Evolutionary conservation across 2,797 vertebrate species (phyloP), one percentile per base, ranked within the genome.

Genomic region (Potorous gilbertii): DNA sequence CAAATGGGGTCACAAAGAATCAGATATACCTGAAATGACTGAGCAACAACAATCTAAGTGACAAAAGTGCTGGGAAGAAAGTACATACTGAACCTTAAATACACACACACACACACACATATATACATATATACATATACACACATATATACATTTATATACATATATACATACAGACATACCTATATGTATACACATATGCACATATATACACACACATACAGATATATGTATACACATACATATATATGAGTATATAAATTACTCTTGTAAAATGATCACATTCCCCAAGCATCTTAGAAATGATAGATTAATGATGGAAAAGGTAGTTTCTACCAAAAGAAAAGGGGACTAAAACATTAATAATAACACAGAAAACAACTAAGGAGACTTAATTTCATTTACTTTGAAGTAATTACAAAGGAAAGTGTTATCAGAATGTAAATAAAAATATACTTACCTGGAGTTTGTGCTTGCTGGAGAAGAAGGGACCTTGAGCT

Each of bases 401-500:
- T 93, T 94, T 96, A 91, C 3, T 81, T 54, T 1, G 92, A 81
- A 46, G 34, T 55, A 90, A 94, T 96, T 91, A 94, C 21, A 96
- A 92, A 62, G 50, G 92, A 94, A 96, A 52, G 4, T 50, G 40
- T 18, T 92, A 91, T 56, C 29, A 93, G 54, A 95, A 94, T 91
- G 1, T 50, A 96, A 94, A 81, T 55, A 46, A 90, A 66, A 94
- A 92, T 55, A 28, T 96, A 91, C 29, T 11, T 92, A 95, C 21
- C 18, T 40, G 95, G 93, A 96, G 92, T 90, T 89, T 95, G 54
- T 56, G 8, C 46, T 97, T 27, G 46, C 34, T 95, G 90, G 56
- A 28, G 93, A 95, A 96, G 21, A 10, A 55, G 90, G 92, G 46
- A 95, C 91, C 57, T 94, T 87, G 91, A 96, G 55, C 74, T 94